A percentile compares a stretch with the other conserved stretches of the same genome.
Evolutionary conservation across 2,797 vertebrate species (phyloP).

Genomic region (Falco peregrinus): DNA sequence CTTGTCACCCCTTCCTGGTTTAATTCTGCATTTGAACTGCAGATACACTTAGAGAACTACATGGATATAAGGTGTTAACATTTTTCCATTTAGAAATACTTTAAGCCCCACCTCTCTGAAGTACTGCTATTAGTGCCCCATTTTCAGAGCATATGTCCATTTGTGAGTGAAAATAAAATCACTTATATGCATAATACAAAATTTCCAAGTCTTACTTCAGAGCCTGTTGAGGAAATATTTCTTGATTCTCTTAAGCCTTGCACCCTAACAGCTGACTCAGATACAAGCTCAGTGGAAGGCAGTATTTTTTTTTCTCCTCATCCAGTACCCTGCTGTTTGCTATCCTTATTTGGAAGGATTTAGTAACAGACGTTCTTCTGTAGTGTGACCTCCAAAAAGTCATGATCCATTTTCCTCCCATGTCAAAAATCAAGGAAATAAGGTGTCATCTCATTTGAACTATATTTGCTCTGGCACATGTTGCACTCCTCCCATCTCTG

Average conservation of each 20-base stretch:
- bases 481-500: not conserved
- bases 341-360: not conserved
- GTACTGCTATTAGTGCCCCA: not conserved
- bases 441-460: not conserved
- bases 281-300: not conserved
- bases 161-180: not conserved
- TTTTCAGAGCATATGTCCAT: not conserved
- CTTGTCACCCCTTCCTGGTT: not conserved
- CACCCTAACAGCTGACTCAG: not conserved
- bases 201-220: not conserved
- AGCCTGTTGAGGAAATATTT: not conserved
- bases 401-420: not conserved
- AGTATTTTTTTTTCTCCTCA: not conserved
- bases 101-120: not conserved
- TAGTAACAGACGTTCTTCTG: not conserved
- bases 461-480: not conserved
- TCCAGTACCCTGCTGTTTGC: not conserved
- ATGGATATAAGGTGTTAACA: accelerated
- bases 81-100: not conserved
- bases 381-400: not conserved
- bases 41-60: not conserved
- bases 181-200: not conserved
- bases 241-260: not conserved
- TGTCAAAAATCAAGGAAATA: not conserved
- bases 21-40: not conserved